Evolutionary conservation across 2,888 invertebrate genomes (phyloP), one percentile per base, ranked within the genome.

Genomic region (Temnothorax ravouxi): DNA sequence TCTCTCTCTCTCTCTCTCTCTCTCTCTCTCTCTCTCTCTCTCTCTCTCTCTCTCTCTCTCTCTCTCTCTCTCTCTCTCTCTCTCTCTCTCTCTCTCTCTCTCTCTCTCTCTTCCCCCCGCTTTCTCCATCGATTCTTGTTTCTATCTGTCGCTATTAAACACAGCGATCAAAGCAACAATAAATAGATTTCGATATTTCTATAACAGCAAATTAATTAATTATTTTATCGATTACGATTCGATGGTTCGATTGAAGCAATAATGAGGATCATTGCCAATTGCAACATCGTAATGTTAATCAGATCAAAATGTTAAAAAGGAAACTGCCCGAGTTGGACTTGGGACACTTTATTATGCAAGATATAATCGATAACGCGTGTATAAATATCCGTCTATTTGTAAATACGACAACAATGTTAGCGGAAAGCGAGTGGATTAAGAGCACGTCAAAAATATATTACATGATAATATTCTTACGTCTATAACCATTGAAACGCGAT

Each of bases 131-230:
- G 52, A 83, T 86, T 86, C 83, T 83, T 79, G 61, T 83, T 83
- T 66, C 83, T 83, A 67, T 61, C 54, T 81, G 83, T 79, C 67
- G 72, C 71, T 66, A 47, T 84, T 85, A 84, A 86, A 88, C 83
- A 84, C 44, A 76, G 66, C 69, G 82, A 86, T 83, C 85, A 79
- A 75, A 75, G 71, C 80, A 47, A 71, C 84, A 80, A 84, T 87
- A 89, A 89, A 89, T 86, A 87, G 84, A 89, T 89, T 87, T 88
- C 86, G 59, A 74, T 81, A 83, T 84, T 88, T 80, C 87, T 85
- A 34, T 72, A 87, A 85, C 69, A 50, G 64, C 52, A 82, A 88
- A 88, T 89, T 86, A 86, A 82, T 83, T 83, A 84, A 87, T 89
- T 75, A 76, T 77, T 83, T 83, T 80, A 76, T 79, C 69, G 79